Evolutionary conservation across 2,888 invertebrate species (phyloP).

Genomic region (Scrobipalpa atriplicella): DNA sequence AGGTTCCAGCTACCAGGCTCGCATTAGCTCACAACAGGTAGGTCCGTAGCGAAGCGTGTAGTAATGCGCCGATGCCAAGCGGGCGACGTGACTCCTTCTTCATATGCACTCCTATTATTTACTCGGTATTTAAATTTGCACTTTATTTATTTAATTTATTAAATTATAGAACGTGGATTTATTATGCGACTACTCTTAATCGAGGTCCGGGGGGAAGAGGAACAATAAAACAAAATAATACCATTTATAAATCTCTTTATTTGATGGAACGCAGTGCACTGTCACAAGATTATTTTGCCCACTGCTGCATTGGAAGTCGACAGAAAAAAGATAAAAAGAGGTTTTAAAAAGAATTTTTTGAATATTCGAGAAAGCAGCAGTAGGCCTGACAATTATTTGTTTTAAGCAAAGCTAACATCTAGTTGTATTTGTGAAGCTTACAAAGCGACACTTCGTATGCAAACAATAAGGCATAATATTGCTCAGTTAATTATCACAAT

Average conservation of each 20-base stretch:
- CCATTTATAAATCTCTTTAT: conserved; percentile 70
- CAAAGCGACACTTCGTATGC: conserved; percentile 33
- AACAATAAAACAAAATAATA: background rate
- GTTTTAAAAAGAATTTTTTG: background rate
- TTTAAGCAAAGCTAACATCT: conserved; percentile 45
- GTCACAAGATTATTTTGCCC: conserved; percentile 45
- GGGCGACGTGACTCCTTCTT: no score
- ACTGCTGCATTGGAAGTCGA: conserved; percentile 15
- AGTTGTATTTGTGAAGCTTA: conserved; percentile 26
- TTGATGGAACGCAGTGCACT: conserved; percentile 68
- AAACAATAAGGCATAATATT: conserved; percentile 42
- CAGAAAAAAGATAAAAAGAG: background rate
- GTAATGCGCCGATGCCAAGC: no score
- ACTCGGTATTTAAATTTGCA: no score
- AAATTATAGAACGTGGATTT: no score
- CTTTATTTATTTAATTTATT: no score
- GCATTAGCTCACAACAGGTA: no score
- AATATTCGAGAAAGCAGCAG: conserved; percentile 41
- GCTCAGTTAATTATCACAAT: conserved; percentile 29
- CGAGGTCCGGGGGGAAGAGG: no score
- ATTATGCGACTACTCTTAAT: no score
- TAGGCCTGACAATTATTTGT: conserved; percentile 43
- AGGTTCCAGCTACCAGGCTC: no score
- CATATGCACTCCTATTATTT: no score
- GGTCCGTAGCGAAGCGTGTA: no score